Conservation (phyloP, 2,888 invertebrate genomes). For the Ramazzottius varieornatus region DNA sequence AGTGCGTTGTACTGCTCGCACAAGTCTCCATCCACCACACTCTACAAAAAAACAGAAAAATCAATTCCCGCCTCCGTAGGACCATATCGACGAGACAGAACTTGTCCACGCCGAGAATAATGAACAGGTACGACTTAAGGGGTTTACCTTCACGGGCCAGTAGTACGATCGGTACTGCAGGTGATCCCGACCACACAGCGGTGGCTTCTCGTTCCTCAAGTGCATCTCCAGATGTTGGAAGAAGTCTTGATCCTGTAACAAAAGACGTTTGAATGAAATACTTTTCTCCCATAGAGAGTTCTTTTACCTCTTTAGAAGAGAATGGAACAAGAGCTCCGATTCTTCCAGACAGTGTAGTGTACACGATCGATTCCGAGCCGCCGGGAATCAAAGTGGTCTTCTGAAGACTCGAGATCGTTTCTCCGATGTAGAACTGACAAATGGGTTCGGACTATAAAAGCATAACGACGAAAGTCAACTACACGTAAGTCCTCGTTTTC, state of each 20-base stretch:
- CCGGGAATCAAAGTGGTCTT: slow-evolving; percentile 87
- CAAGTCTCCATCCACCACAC: slow-evolving; percentile 90
- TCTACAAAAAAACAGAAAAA: slow-evolving; percentile 31
- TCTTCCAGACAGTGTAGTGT: slow-evolving; percentile 73
- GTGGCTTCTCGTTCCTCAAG: slow-evolving; percentile 84
- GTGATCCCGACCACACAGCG: slow-evolving; percentile 87
- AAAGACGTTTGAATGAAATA: background rate
- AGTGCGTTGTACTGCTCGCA: slow-evolving; percentile 96
- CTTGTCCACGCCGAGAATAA: too few species aligned
- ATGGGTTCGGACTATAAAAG: slow-evolving; percentile 38
- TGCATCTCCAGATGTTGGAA: slow-evolving; percentile 99
- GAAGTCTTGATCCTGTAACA: slow-evolving; percentile 67
- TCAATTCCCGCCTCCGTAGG: too few species aligned
- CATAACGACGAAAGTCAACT: background rate
- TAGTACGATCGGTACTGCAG: slow-evolving; percentile 86
- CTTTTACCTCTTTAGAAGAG: slow-evolving; percentile 53
- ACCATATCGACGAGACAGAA: too few species aligned
- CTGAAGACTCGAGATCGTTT: slow-evolving; percentile 55
- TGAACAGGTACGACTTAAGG: too few species aligned
- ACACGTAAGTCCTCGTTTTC: background rate
- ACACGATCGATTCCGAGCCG: slow-evolving; percentile 81
- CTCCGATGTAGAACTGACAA: slow-evolving; percentile 79
- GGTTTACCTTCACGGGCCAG: slow-evolving; percentile 76
- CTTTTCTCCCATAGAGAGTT: background rate
- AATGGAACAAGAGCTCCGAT: slow-evolving; percentile 79